Base-by-base conservation (phyloP, 2,797 vertebrate species). In the Pelobates cultripes region DNA sequence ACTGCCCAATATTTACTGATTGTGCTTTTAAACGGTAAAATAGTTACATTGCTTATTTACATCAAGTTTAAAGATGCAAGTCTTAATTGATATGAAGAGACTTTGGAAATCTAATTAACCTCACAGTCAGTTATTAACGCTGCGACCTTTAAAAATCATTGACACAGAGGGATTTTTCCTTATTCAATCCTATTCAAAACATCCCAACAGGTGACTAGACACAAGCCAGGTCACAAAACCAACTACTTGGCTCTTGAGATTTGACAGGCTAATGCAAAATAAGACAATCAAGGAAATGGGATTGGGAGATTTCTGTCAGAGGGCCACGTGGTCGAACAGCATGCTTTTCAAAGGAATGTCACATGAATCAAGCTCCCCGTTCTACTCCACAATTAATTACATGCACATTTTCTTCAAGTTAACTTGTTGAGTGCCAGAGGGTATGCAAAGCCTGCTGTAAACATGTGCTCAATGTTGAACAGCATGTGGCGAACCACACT, bases 71-170 rank as follows among this genome's bases (percentile, higher is more conserved):
- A 77, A 89, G 84, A 85, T 88, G 90, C 89, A 86, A 89, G 76
- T 88, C 84, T 89, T 92, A 92, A 93, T 90, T 92, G 90, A 89
- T 90, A 93, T 88, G 88, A 91, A 92, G 88, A 92, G 86, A 81
- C 93, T 96, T 96, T 95, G 89, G 94, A 95, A 97, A 97, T 96
- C 95, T 96, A 97, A 97, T 98, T 99, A 97, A 95, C 95, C 92
- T 95, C 95, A 93, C 92, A 95, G 95, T 90, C 96, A 97, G 93
- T 97, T 94, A 97, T 98, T 98, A 99, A 96, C 95, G 97, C 94
- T 93, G 92, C 96, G 96, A 97, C 96, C 96, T 99, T 97, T 97
- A 94, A 92, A 97, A 96, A 97, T 97, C 97, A 97, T 96, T 97
- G 97, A 95, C 95, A 96, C 92, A 78, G 83, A 82, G 73, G 77